Evolutionary conservation across 2,113 vertebrate genomes (phyloP).

Genomic region (Prinia subflava): DNA sequence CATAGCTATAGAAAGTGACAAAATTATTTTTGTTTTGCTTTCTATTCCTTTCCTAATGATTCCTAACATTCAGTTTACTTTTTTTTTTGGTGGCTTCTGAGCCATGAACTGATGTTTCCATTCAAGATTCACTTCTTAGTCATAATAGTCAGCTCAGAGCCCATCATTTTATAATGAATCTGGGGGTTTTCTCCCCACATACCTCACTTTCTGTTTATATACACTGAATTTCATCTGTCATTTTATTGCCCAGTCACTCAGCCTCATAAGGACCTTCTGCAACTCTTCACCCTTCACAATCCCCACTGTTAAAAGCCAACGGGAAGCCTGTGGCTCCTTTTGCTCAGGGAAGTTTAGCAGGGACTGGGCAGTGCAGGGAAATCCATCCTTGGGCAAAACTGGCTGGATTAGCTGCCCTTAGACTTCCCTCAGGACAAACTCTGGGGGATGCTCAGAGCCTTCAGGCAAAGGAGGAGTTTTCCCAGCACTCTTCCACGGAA

Average conservation of each 20-base stretch:
- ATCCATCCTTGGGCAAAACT: neutral
- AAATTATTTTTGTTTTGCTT: neutral
- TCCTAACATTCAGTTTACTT: neutral
- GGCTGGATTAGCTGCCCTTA: neutral
- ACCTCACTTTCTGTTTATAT: slow-evolving; percentile 32
- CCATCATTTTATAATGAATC: neutral
- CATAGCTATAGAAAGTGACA: neutral
- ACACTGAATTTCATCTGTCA: slow-evolving; percentile 42
- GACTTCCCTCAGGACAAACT: neutral
- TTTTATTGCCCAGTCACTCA: slow-evolving; percentile 49
- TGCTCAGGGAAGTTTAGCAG: neutral
- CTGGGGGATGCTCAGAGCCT: neutral
- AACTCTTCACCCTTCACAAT: slow-evolving; percentile 47
- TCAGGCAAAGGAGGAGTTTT: neutral
- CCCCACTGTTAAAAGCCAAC: slow-evolving; percentile 31
- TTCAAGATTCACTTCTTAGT: slow-evolving; percentile 16
- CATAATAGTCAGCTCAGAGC: neutral
- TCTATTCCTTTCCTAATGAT: neutral
- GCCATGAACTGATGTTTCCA: slow-evolving; percentile 3
- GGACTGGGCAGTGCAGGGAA: neutral
- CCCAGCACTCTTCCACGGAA: rapidly evolving
- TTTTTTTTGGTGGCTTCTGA: neutral
- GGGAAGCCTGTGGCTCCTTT: slow-evolving; percentile 6
- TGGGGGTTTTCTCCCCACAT: neutral
- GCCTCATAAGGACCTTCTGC: slow-evolving; percentile 53